Base-by-base conservation (phyloP, 2,797 vertebrate species). In the Enteromius anoplus region DNA sequence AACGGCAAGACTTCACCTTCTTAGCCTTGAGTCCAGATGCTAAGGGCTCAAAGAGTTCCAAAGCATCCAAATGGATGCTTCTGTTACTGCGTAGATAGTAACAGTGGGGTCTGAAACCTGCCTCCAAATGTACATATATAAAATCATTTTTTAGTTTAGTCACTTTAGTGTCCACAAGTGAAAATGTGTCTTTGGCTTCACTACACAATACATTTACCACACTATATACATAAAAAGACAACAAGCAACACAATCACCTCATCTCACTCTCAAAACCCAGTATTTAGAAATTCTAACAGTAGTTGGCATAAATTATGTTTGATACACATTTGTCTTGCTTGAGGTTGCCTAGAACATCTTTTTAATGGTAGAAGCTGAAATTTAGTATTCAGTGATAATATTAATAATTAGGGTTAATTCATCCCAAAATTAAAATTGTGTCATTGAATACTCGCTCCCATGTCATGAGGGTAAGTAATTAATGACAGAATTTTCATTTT, bases 11-110 rank as follows among this genome's bases (percentile, higher is more conserved):
- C 21, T 53, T 71, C 40, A 45, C 26, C 49, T 80, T 62, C 49
- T n/a, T 60, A 45, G 53, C 58, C 37, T 55, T 12, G 14, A 69
- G 49, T 51, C 15, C 77, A 69, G 77, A 68, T 69, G 32, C 32
- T 53, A 49, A 53, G 19, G 21, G 5, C 60, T 78, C 5, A 9
- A 78, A 45, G 12, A 37, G n/a, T n/a, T n/a, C n/a, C n/a, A n/a
- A n/a, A n/a, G 68, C 5, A 0, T 60, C 14, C 14, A 76, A 23
- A 58, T 11, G 49, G 51, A 55, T 75, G 53, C 51, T 58, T n/a
- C n/a, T 15, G 29, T 75, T 75, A 15, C 14, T n/a, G 51, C 32
- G 29, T 12, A 32, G 26, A 72, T 51, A 51, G 29, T 49, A 7
- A 72, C 14, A 19, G 26, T 19, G 15, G 45, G 5, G 45, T 10